These are phyloP conservation scores for Metacarcinus magister DNA, from an alignment of 2,888 invertebrate species.

Conservation along the genomic window DNA sequence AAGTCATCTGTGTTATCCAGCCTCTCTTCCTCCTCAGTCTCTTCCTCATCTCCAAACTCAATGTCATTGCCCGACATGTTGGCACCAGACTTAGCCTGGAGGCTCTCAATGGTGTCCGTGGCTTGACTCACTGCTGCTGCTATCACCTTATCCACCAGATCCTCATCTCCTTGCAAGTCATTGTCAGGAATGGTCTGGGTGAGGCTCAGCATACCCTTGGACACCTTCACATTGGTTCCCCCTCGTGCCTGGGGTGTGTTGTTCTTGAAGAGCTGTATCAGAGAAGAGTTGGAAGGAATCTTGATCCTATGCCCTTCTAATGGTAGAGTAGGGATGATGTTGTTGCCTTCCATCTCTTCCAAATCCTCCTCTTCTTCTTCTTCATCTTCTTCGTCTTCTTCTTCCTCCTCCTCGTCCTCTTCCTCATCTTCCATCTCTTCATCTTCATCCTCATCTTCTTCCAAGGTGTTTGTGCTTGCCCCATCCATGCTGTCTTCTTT, in stretches of 20 bases:
- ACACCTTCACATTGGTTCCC: conserved; percentile 72
- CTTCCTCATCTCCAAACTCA: conserved; percentile 66
- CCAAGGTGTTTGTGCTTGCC: not conserved
- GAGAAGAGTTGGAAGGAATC: not conserved
- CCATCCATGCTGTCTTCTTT: conserved; percentile 56
- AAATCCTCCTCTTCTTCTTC: not conserved
- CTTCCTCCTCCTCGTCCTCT: conserved; percentile 48
- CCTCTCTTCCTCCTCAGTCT: conserved; percentile 72
- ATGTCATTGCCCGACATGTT: conserved; percentile 75
- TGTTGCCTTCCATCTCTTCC: not conserved
- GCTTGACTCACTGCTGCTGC: conserved; percentile 81
- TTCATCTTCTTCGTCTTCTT: not conserved
- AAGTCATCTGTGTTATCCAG: conserved; percentile 69
- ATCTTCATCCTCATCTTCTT: conserved; percentile 5
- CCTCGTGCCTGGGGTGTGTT: conserved; percentile 30
- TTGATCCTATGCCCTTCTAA: conserved; percentile 34
- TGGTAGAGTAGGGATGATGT: not conserved
- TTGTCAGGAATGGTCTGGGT: conserved; percentile 76
- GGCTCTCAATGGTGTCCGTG: conserved; percentile 79
- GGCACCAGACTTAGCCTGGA: conserved; percentile 70
- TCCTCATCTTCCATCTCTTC: conserved; percentile 43
- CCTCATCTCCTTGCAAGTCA: conserved; percentile 76
- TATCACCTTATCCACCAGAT: conserved; percentile 80
- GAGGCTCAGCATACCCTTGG: conserved; percentile 75
- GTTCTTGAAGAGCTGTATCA: not conserved